Percentiles rank a stretch among this genome's conserved stretches.
Evolutionary conservation across 2,888 invertebrate genomes (phyloP).

Genomic region (Argyresthia goedartella): DNA sequence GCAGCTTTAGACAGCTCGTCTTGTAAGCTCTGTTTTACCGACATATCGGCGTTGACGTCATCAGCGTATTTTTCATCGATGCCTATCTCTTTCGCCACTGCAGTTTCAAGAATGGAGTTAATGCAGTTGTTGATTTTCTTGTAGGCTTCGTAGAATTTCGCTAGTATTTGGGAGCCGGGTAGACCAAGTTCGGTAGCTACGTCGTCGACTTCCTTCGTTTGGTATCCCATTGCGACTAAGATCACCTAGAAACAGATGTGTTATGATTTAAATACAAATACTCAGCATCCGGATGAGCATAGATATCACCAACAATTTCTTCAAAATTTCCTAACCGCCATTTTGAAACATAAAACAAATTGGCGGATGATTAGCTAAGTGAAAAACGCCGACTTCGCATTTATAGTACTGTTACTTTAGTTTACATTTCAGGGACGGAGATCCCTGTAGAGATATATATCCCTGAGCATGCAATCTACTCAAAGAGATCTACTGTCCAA

Average conservation of each 20-base stretch:
- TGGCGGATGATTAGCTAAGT: too few species aligned
- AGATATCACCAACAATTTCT: too few species aligned
- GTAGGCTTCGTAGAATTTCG: slow-evolving; percentile 87
- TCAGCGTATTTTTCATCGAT: slow-evolving; percentile 28
- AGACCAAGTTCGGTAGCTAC: slow-evolving; percentile 86
- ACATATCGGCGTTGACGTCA: slow-evolving; percentile 61
- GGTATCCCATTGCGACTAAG: slow-evolving; percentile 90
- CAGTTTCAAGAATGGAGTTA: slow-evolving; percentile 75
- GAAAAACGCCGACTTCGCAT: too few species aligned
- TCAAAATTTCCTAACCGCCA: too few species aligned
- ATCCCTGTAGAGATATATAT: too few species aligned
- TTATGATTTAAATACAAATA: too few species aligned
- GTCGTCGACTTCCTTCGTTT: slow-evolving; percentile 93
- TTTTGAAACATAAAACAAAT: too few species aligned
- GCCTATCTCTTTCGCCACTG: slow-evolving; percentile 74
- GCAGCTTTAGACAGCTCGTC: slow-evolving; percentile 85
- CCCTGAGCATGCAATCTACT: too few species aligned
- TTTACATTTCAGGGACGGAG: too few species aligned
- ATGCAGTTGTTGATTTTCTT: slow-evolving; percentile 70
- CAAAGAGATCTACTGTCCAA: too few species aligned
- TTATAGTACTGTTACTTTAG: too few species aligned
- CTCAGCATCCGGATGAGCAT: too few species aligned
- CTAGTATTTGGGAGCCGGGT: slow-evolving; percentile 87
- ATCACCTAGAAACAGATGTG: slow-evolving; percentile 73
- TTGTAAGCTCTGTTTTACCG: slow-evolving; percentile 75